Base-by-base conservation (phyloP, 2,888 invertebrate genomes). In the Acleris emargana region DNA sequence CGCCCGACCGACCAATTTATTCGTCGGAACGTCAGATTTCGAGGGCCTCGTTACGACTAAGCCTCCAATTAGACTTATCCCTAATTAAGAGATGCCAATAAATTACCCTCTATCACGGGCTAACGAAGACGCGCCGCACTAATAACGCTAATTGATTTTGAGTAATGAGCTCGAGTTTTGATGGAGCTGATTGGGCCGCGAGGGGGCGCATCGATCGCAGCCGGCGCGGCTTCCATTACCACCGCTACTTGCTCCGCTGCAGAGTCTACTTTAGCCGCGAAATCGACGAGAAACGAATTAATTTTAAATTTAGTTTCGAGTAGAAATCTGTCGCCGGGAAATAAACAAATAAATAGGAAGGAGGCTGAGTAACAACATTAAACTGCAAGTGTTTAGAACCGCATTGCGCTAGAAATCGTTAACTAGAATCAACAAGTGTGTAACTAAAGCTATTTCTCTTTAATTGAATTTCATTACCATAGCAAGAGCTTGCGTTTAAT, bases 81-180 rank as follows among this genome's bases (percentile, higher is more conserved):
- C 93, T 93, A 93, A 93, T 93, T 93, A 93, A 93, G 93, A 93
- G 93, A 93, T 93, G 93, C 93, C 93, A 91, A 93, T 93, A 93
- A 93, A 93, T 93, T 93, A 93, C 93, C 92, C 93, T 92, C 93
- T 92, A 93, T 93, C 93, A 93, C 88, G 88, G 91, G 81, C 90
- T 92, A 91, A 91, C 91, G 92, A 93, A 92, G 93, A 92, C 91
- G 91, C 88, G 88, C 87, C 89, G 86, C 87, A 89, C 92, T 92
- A 92, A 92, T 92, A 91, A 91, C 91, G 88, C 85, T 92, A 92
- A 92, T 92, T 92, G 92, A 91, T 92, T 91, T 92, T 92, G 92
- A 92, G 92, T 92, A 92, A 92, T 92, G 91, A 90, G 92, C 89
- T 84, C 83, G 87, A 88, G 89, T 91, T 92, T 89, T 91, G 91